Conservation (phyloP, 2,888 invertebrate species). For the Sisyra terminalis region DNA sequence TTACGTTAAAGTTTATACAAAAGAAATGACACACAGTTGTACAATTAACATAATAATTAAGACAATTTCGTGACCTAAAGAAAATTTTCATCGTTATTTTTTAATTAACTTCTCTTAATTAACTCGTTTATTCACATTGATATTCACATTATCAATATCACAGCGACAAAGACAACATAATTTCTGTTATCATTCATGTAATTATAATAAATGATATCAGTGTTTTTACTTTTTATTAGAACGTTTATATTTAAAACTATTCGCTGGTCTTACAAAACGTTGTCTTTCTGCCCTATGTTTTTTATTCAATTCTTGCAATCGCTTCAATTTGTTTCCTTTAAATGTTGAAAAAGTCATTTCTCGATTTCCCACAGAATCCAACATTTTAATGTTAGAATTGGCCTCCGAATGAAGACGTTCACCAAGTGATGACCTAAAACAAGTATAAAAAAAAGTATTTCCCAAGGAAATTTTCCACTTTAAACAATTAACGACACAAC, state of each 20-base stretch:
- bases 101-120: too few relatives aligned
- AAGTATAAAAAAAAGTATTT: conserved; percentile 6
- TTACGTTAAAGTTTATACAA: background rate
- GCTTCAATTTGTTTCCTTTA: conserved; percentile 34
- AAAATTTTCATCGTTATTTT: too few relatives aligned
- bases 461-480: too few relatives aligned
- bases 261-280: conserved; percentile 40
- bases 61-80: too few relatives aligned
- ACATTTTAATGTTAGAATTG: conserved; percentile 31
- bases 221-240: too few relatives aligned
- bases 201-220: too few relatives aligned
- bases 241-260: conserved; percentile 15
- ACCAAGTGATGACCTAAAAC: conserved; percentile 48
- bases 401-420: conserved; percentile 48
- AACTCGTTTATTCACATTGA: too few relatives aligned
- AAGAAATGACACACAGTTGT: background rate
- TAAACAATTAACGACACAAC: too few relatives aligned
- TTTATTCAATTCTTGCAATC: conserved; percentile 39
- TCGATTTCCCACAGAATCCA: conserved; percentile 49
- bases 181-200: too few relatives aligned
- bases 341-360: conserved; percentile 65
- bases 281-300: conserved; percentile 55
- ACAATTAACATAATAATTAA: too few relatives aligned
- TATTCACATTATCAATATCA: too few relatives aligned
- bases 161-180: too few relatives aligned